These are phyloP conservation scores for Strix uralensis DNA, from an alignment of 2,113 vertebrate genomes.

Conservation along the genomic window DNA sequence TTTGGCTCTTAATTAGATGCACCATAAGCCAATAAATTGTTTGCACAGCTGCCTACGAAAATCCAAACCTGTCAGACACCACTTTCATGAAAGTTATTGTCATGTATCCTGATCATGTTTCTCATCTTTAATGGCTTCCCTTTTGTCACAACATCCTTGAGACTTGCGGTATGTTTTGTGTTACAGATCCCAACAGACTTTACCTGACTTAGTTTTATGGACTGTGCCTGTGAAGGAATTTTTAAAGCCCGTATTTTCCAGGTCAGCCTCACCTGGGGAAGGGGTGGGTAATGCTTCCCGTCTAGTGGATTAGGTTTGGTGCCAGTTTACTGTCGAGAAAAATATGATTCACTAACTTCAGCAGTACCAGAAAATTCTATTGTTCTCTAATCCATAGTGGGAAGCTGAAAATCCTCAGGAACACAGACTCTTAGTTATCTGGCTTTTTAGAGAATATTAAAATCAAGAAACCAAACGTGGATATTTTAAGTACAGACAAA, in stretches of 20 bases:
- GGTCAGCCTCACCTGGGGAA: background rate
- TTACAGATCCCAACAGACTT: background rate
- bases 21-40: background rate
- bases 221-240: background rate
- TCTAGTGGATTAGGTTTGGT: background rate
- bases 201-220: background rate
- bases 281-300: background rate
- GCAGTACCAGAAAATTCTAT: background rate
- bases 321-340: background rate
- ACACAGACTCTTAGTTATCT: conserved; percentile 30
- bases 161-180: background rate
- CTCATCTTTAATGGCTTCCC: background rate
- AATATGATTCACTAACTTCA: background rate
- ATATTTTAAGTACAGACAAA: conserved; percentile 48
- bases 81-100: background rate
- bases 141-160: background rate
- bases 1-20: background rate
- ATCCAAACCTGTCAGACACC: background rate
- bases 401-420: conserved; percentile 29
- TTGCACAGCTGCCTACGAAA: background rate
- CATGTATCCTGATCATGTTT: background rate
- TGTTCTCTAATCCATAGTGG: background rate
- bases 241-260: background rate
- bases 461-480: conserved; percentile 32
- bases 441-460: conserved; percentile 45